A percentile compares a stretch with the other conserved stretches of the same genome.
Evolutionary conservation across 1,140 invertebrate species (phyloP).

Genomic region (Nomia melanderi): DNA sequence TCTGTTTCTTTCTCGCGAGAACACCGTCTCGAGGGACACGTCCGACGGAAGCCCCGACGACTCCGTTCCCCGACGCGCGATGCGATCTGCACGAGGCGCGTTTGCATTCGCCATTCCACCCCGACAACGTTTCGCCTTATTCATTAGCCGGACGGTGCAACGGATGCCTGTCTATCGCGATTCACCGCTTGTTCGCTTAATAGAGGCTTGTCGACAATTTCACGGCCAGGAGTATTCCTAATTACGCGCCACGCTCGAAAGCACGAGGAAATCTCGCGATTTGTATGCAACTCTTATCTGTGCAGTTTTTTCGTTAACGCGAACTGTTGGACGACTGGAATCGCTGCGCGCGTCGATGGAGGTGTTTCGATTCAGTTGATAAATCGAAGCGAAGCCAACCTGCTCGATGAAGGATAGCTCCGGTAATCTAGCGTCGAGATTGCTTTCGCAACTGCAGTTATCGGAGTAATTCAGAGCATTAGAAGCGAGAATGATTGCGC

Average conservation of each 20-base stretch:
- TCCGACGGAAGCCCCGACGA: not conserved
- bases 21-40: too few species aligned
- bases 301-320: too few species aligned
- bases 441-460: too few species aligned
- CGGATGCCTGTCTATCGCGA: not conserved
- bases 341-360: too few species aligned
- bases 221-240: not conserved
- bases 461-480: too few species aligned
- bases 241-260: not conserved
- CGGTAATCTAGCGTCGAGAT: too few species aligned
- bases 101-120: not conserved
- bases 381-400: too few species aligned
- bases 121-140: not conserved
- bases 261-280: not conserved
- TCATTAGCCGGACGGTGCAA: not conserved
- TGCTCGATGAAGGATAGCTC: too few species aligned
- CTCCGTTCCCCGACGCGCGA: not conserved
- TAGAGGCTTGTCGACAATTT: not conserved
- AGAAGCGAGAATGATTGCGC: too few species aligned
- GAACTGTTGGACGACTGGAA: too few species aligned
- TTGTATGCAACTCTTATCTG: not conserved
- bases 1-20: not conserved
- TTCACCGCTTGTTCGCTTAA: not conserved
- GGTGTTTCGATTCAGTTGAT: too few species aligned
- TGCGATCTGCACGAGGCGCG: too few species aligned